Base-by-base conservation (phyloP, 2,797 vertebrate species). In the Apogon talboti region DNA sequence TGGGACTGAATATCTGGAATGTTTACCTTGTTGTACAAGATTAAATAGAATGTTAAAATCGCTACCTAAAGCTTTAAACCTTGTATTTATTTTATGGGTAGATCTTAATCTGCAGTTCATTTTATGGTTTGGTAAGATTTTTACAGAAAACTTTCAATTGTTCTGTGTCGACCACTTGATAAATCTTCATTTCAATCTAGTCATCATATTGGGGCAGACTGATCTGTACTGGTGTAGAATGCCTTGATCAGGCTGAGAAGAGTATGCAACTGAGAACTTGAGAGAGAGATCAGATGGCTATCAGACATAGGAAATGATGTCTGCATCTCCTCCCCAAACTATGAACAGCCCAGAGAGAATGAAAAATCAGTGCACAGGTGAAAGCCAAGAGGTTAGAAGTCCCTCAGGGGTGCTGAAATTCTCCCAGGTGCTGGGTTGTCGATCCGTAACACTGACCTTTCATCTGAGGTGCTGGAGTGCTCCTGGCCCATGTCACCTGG, bases 331-430 rank as follows among this genome's bases (percentile, higher is more conserved):
- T 73, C 83, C 64, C 76, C 67, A 59, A 58, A 57, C 66, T 38
- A 48, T 38, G 58, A 78, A 51, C 46, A 43, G 30, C 14, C 14
- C n/a, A 44, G 12, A 35, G 48, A 54, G 48, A 71, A 18, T 43
- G 42, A 63, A 40, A 43, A 53, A 64, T 61, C 13, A 4, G 53
- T 62, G 45, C 64, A 67, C 38, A 57, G 56, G 69, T 85, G 90
- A 90, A 92, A 92, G 72, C 69, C 49, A 87, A 90, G 83, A 92
- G 79, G 82, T 79, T 67, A 89, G 84, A 86, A 87, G 83, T 89
- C 71, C 65, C 71, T 49, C 47, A 61, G 0, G 48, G 74, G 87
- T 86, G 88, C 69, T 87, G 91, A 93, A 84, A 92, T 73, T 65
- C 10, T 58, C 56, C 76, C 56, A 62, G 79, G 78, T 87, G 86